Evolutionary conservation across 2,888 invertebrate species (phyloP).

Genomic region (Coenonympha glycerion): DNA sequence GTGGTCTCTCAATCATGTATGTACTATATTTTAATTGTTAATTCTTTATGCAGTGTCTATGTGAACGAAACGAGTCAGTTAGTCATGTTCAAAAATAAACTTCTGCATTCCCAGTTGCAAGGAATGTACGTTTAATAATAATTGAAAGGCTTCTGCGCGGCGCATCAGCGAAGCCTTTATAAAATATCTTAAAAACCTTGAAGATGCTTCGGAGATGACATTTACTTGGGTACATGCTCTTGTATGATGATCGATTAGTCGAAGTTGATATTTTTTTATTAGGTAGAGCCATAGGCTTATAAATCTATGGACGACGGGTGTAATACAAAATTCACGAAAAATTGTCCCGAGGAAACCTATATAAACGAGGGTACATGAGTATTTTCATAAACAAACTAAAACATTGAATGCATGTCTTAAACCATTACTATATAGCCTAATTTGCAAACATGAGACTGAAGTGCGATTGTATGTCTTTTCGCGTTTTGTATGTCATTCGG

Average conservation of each 20-base stretch:
- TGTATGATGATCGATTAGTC: neutral
- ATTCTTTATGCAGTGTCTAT: neutral
- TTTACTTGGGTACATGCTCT: neutral
- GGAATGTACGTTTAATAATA: constrained; percentile 9
- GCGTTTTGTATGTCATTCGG: no score
- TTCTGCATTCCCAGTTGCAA: constrained; percentile 18
- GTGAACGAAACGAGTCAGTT: neutral
- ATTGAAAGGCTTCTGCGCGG: constrained; percentile 18
- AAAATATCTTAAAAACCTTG: constrained; percentile 15
- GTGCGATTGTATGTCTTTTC: no score
- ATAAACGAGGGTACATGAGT: no score
- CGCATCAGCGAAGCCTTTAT: constrained; percentile 20
- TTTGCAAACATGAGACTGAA: no score
- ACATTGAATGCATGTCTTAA: no score
- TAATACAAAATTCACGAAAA: no score
- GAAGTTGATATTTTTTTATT: neutral
- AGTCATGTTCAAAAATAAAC: constrained; percentile 6
- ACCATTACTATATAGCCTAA: no score
- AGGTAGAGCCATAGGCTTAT: no score
- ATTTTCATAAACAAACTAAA: no score
- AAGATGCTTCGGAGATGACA: constrained; percentile 17
- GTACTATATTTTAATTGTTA: neutral
- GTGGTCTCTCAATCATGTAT: no score
- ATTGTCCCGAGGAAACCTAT: no score
- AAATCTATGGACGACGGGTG: no score